Conservation (phyloP, 2,888 invertebrate species). For the Magallana nippona region DNA sequence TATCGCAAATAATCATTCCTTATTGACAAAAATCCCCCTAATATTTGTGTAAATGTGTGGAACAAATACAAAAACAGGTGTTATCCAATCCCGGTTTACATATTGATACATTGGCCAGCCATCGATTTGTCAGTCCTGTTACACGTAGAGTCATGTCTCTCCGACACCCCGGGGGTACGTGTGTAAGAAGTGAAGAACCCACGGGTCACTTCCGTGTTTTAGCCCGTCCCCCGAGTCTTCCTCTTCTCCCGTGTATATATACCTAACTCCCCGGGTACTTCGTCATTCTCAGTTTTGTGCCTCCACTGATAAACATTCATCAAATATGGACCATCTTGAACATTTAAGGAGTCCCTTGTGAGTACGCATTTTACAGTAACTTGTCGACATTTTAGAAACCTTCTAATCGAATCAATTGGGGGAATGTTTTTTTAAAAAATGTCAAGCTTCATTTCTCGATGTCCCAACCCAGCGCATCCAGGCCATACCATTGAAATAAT, state of each 20-base stretch:
- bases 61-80: not conserved
- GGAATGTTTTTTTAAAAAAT: not conserved
- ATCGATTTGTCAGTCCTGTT: conserved; percentile 18
- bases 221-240: conserved; percentile 21
- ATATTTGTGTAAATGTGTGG: not conserved
- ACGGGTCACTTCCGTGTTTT: conserved; percentile 31
- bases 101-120: not conserved
- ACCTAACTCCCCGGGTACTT: not conserved
- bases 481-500: not conserved
- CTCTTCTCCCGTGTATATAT: conserved; percentile 8
- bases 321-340: too few species aligned
- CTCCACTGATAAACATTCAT: not conserved
- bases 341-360: not conserved
- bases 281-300: not conserved
- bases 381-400: conserved; percentile 3
- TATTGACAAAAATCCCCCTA: too few species aligned
- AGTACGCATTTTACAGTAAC: not conserved
- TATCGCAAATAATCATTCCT: too few species aligned
- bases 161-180: conserved; percentile 15
- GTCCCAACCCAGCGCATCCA: not conserved
- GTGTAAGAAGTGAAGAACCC: conserved; percentile 33
- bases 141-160: conserved; percentile 4
- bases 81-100: conserved; percentile 3
- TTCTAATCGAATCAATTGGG: not conserved
- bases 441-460: not conserved